These are phyloP conservation scores for Amblyjoppa fuscipennis DNA, from an alignment of 2,888 invertebrate genomes.

Conservation along the genomic window DNA sequence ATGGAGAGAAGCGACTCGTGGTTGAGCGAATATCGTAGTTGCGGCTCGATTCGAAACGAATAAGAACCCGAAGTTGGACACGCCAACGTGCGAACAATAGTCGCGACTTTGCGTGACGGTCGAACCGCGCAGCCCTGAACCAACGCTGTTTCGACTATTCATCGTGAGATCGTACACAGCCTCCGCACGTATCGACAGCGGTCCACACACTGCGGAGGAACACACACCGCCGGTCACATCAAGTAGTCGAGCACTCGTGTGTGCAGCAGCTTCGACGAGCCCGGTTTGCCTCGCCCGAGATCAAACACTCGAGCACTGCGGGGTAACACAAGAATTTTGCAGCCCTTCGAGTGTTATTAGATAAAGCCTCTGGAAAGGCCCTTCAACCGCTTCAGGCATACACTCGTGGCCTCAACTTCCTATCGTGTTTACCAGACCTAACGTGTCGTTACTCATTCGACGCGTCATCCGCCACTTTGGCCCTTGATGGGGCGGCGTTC, in stretches of 20 bases:
- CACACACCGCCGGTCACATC: background rate
- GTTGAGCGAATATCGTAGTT: no score
- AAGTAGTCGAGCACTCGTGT: background rate
- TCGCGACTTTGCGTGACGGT: background rate
- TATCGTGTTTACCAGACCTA: background rate
- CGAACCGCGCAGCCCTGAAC: background rate
- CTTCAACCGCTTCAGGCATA: background rate
- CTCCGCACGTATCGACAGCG: background rate
- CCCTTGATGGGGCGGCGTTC: background rate
- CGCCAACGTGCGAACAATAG: background rate
- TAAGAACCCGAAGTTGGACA: no score
- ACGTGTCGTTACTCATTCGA: background rate
- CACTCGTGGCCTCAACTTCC: background rate
- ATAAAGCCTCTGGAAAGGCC: background rate
- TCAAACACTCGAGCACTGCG: conserved; percentile 26
- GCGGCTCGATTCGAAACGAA: no score
- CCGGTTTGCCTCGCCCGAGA: background rate
- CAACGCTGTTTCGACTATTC: background rate
- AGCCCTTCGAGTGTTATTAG: conserved; percentile 19
- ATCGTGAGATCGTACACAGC: background rate
- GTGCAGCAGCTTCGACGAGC: background rate
- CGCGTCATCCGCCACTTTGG: background rate
- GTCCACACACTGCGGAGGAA: background rate
- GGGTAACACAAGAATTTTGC: background rate
- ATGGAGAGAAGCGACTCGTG: no score